Evolutionary conservation across 2,888 invertebrate genomes (phyloP), one percentile per base, ranked within the genome.

Genomic region (Philaethria dido): DNA sequence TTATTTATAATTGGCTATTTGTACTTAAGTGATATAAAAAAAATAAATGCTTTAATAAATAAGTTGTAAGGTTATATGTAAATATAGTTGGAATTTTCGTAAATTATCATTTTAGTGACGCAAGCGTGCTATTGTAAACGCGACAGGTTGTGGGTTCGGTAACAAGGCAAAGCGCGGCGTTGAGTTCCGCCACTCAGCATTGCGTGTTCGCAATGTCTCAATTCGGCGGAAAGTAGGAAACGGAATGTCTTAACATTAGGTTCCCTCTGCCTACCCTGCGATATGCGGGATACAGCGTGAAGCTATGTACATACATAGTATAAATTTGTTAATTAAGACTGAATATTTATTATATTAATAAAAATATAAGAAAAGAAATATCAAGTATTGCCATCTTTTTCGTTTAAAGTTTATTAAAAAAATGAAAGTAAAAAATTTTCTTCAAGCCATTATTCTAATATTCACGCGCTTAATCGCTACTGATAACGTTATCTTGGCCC

Each of bases 401-500:
- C 14, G 18, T 54, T 4, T 36, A 52, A 29, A 8, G n/a, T n/a
- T 54, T 33, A 11, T 16, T 3, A 39, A 22, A 13, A 22, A 11
- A 25, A 20, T 42, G 11, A 9, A 14, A 39, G 1, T 39, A 20
- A 39, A 42, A 57, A 22, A 57, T 42, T 2, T 25, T 5, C 1
- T 22, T 16, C 4, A 22, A n/a, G 42, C 14, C 14, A 42, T 16
- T 57, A 9, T 57, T 42, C 20, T 57, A 25, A 57, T 36, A 57
- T 42, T 42, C 42, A n/a, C n/a, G 42, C 22, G 25, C 42, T 42
- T 42, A 57, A 57, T 11, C 22, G 25, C 22, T 11, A 42, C 16
- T 39, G 42, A 57, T 57, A 57, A 57, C 5, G 57, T 57, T 25
- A 57, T 57, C 57, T 57, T 42, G 57, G 57, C 57, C 39, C 22